Percentiles rank a stretch among this genome's conserved stretches.
phyloP scores from a whole-genome alignment of 2,888 invertebrate genomes.

The Cotesia congregata region DNA sequence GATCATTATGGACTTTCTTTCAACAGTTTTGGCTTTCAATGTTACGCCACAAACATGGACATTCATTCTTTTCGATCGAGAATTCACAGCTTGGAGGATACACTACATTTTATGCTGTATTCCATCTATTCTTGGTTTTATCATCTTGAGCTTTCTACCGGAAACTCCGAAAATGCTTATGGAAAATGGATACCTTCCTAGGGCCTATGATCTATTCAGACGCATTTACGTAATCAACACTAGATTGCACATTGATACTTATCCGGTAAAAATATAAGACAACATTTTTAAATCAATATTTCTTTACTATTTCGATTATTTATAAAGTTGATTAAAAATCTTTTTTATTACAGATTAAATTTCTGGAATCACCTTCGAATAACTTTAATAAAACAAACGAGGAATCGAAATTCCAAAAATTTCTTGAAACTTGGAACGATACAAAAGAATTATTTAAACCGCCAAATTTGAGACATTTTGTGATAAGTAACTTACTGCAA shows the following conservation, averaged over 20 bases:
- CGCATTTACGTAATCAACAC: constrained; percentile 80
- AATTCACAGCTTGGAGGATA: constrained; percentile 71
- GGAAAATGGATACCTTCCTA: constrained; percentile 76
- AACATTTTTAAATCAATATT: background rate
- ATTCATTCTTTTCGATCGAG: constrained; percentile 55
- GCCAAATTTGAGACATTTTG: constrained; percentile 76
- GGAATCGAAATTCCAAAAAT: constrained; percentile 48
- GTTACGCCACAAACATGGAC: constrained; percentile 66
- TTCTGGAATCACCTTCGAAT: background rate
- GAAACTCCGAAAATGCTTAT: constrained; percentile 87
- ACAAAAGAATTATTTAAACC: constrained; percentile 77
- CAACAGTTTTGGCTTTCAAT: constrained; percentile 68
- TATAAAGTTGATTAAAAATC: background rate
- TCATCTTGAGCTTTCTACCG: constrained; percentile 76
- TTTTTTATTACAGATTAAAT: constrained; percentile 66
- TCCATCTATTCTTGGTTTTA: constrained; percentile 79
- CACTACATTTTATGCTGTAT: constrained; percentile 71
- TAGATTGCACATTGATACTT: constrained; percentile 75
- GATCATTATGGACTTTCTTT: constrained; percentile 34
- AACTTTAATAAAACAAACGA: constrained; percentile 29
- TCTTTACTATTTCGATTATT: background rate
- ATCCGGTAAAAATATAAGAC: constrained; percentile 74
- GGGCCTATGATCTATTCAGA: constrained; percentile 77
- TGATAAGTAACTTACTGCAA: constrained; percentile 77
- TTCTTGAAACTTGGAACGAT: constrained; percentile 76